These are phyloP conservation scores for Heliothis subflexa DNA, from an alignment of 1,140 invertebrate species.

Conservation along the genomic window DNA sequence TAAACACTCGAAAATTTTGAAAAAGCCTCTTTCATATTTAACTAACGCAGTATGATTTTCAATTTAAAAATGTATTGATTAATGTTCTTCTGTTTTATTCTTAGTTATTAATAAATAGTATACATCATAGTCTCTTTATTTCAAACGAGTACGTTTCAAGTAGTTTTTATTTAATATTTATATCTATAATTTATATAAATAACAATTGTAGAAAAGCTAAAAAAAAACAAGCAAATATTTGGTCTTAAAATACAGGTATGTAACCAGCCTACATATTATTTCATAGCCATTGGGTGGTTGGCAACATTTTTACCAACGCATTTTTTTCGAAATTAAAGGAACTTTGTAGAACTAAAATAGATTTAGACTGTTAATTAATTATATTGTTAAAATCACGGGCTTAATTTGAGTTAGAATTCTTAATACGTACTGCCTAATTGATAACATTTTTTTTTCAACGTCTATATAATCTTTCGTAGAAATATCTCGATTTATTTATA, in stretches of 20 bases:
- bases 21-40: background rate
- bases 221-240: slow-evolving; percentile 17
- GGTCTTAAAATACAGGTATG: slow-evolving; percentile 5
- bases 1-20: background rate
- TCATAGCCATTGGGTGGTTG: background rate
- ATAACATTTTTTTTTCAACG: too few relatives aligned
- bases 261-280: background rate
- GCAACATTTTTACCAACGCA: too few relatives aligned
- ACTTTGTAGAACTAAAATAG: too few relatives aligned
- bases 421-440: too few relatives aligned
- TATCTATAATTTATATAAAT: background rate
- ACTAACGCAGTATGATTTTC: background rate
- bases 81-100: background rate
- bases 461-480: too few relatives aligned
- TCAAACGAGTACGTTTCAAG: background rate
- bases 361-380: too few relatives aligned
- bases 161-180: background rate
- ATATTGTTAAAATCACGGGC: too few relatives aligned
- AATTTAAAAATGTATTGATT: background rate
- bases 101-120: background rate
- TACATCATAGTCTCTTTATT: background rate
- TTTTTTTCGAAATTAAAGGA: too few relatives aligned
- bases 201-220: background rate
- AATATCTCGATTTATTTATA: background rate
- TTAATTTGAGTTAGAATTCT: too few relatives aligned